Conservation (phyloP, 2,113 vertebrate species). For the Heloderma charlesbogerti region DNA sequence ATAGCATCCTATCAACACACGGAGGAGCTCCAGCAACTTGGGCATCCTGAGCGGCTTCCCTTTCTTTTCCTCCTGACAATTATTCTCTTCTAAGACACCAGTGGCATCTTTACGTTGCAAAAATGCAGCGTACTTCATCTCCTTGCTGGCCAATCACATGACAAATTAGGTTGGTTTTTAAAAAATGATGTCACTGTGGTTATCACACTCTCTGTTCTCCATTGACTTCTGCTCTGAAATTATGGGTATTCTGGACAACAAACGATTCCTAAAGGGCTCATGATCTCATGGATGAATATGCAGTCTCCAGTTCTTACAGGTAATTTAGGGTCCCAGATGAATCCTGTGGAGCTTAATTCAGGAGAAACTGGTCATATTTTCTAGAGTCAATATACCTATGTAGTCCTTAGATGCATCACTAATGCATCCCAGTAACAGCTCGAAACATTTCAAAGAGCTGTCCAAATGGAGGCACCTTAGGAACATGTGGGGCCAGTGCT, state of each 20-base stretch:
- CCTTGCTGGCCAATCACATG: conserved; percentile 41
- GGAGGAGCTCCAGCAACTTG: conserved; percentile 47
- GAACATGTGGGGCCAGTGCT: neutral
- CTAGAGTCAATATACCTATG: neutral
- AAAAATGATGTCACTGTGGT: neutral
- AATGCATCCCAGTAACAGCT: neutral
- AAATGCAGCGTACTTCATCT: conserved; percentile 48
- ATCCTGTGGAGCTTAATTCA: neutral
- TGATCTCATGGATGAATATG: neutral
- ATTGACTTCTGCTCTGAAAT: conserved; percentile 47
- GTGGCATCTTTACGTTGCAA: conserved; percentile 58
- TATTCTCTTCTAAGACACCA: conserved; percentile 39
- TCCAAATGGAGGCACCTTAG: neutral
- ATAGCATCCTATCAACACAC: neutral
- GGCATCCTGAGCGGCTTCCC: neutral
- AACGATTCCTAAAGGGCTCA: neutral
- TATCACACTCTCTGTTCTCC: conserved; percentile 37
- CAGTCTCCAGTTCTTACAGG: neutral
- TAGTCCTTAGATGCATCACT: conserved; percentile 3
- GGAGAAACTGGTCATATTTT: neutral
- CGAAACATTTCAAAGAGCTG: neutral
- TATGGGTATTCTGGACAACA: conserved; percentile 18
- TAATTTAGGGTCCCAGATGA: neutral
- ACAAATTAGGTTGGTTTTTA: conserved; percentile 52
- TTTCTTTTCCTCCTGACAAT: conserved; percentile 18